phyloP scores from a whole-genome alignment of 2,888 invertebrate species.

The Neoaliturus tenellus region DNA sequence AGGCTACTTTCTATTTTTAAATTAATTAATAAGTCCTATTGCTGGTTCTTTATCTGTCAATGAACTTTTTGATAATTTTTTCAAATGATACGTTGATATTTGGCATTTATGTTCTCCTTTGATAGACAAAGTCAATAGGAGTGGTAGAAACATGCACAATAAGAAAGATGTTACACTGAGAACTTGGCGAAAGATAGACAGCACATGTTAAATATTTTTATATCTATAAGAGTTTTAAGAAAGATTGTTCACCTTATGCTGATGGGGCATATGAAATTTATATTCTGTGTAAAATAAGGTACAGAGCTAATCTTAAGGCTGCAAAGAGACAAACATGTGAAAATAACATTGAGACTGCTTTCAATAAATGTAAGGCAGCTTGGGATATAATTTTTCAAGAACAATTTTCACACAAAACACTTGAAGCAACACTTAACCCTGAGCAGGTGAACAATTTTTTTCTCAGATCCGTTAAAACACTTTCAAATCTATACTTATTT shows the following conservation, averaged over 20 bases:
- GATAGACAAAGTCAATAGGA: no score
- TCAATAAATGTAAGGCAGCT: not conserved
- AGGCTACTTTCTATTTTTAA: no score
- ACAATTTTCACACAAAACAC: not conserved
- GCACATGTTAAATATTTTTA: not conserved
- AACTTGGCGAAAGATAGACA: not conserved
- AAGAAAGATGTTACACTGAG: not conserved
- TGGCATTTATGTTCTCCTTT: no score
- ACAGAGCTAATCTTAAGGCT: not conserved
- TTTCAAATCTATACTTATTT: no score
- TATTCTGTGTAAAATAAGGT: not conserved
- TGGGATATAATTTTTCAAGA: not conserved
- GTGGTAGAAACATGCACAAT: no score
- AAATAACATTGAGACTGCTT: not conserved
- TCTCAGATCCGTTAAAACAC: not conserved
- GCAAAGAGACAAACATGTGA: not conserved
- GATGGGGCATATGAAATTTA: not conserved
- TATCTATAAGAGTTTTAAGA: not conserved
- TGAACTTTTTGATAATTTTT: no score
- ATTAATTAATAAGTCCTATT: no score
- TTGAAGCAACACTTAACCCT: no score
- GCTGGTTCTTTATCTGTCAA: no score
- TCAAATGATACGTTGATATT: no score
- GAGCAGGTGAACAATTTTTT: not conserved
- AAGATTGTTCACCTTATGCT: not conserved